These are phyloP conservation scores for Tyrannus savana DNA, from an alignment of 2,113 vertebrate species.

Conservation along the genomic window DNA sequence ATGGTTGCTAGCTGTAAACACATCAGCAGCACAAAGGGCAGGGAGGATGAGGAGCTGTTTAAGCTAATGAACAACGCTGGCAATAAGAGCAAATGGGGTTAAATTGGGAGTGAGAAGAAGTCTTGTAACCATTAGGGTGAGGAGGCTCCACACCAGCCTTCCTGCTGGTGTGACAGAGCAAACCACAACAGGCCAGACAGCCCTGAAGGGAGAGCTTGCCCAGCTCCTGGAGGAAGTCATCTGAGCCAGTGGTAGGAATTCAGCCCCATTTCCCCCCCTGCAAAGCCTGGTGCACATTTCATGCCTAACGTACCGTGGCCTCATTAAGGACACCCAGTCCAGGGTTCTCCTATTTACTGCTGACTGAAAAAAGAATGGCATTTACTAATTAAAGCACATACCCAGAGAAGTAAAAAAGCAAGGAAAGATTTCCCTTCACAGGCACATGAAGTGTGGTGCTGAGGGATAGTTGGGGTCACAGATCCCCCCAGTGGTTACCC, in stretches of 20 bases:
- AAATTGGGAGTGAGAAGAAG: background rate
- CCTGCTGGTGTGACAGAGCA: background rate
- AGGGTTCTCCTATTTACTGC: background rate
- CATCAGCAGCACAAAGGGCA: constrained; percentile 26
- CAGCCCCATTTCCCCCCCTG: background rate
- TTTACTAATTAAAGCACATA: background rate
- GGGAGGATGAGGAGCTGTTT: constrained; percentile 19
- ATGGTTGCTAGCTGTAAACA: constrained; percentile 42
- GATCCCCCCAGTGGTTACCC: no score
- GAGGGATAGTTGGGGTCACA: background rate
- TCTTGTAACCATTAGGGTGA: background rate
- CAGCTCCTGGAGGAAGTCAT: background rate
- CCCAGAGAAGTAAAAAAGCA: background rate
- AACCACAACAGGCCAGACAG: rapidly evolving
- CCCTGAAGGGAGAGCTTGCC: background rate
- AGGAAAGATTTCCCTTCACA: background rate
- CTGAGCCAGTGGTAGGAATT: background rate
- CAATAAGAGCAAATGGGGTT: background rate
- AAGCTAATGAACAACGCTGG: background rate
- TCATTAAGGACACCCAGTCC: background rate
- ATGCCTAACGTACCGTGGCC: background rate
- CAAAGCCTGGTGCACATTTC: background rate
- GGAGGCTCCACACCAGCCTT: background rate
- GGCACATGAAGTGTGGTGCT: background rate
- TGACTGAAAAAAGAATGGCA: background rate